Evolutionary conservation across 2,797 vertebrate species (phyloP).

Genomic region (Centropyge bicolor): DNA sequence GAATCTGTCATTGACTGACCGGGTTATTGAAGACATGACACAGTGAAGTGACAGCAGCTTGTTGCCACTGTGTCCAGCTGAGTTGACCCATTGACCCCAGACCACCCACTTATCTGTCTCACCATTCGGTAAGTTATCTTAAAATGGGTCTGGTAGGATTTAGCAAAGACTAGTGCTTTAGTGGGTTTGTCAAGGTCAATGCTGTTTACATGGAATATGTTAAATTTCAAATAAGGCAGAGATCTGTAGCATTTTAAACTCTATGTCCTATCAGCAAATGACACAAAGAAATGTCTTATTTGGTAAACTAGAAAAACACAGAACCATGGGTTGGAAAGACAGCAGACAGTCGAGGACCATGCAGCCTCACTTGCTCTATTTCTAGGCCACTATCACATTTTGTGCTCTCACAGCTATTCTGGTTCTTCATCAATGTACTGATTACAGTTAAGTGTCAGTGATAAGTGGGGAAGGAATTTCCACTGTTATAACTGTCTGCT

Average conservation of each 20-base stretch:
- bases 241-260: neutral
- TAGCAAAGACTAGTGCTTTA: neutral
- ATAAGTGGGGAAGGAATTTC: conserved; percentile 70
- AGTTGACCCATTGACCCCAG: conserved; percentile 55
- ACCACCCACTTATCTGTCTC: conserved; percentile 26
- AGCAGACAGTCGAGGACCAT: conserved; percentile 32
- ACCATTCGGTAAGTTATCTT: neutral
- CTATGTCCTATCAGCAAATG: neutral
- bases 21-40: conserved; percentile 16
- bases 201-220: neutral
- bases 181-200: conserved; percentile 18
- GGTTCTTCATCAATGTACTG: conserved; percentile 81
- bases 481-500: conserved; percentile 26
- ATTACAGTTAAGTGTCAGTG: conserved; percentile 76
- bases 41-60: conserved; percentile 23
- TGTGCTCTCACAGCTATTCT: conserved; percentile 79
- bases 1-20: conserved; percentile 1
- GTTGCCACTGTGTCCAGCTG: conserved; percentile 21
- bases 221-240: neutral
- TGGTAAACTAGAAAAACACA: neutral
- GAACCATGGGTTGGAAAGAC: conserved; percentile 47
- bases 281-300: neutral
- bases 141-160: neutral
- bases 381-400: conserved; percentile 82
- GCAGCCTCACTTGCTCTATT: conserved; percentile 78